Conservation (phyloP, 2,113 vertebrate genomes). For the Atherinomorus stipes region DNA sequence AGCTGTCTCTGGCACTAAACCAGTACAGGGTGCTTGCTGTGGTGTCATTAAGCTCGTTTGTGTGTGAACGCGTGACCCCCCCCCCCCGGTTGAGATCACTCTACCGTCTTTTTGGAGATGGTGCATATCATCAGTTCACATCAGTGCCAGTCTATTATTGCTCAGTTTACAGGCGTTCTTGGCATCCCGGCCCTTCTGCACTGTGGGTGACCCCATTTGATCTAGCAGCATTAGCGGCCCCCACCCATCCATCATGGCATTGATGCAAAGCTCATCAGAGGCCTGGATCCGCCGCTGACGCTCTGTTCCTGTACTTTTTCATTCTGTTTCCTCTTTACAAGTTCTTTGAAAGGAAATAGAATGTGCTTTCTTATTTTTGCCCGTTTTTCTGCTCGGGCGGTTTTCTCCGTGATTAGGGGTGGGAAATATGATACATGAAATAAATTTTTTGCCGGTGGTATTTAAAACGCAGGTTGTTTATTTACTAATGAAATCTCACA, state of each 20-base stretch:
- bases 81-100: constrained; percentile 42
- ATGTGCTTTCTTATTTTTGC: constrained; percentile 19
- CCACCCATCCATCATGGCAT: constrained; percentile 26
- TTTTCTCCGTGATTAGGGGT: too few species aligned
- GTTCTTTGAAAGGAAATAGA: neutral
- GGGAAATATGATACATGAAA: too few species aligned
- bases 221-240: neutral
- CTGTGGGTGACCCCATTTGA: constrained; percentile 38
- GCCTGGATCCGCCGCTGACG: constrained; percentile 25
- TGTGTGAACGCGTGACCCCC: constrained; percentile 3
- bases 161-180: constrained; percentile 9
- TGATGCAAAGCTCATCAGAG: neutral
- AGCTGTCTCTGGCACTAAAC: too few species aligned
- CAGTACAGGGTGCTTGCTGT: too few species aligned
- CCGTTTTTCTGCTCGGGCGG: constrained; percentile 4
- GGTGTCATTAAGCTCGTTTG: constrained; percentile 15
- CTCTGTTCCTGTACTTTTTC: neutral
- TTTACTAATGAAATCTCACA: too few species aligned
- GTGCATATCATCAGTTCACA: constrained; percentile 50
- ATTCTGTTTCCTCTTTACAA: constrained; percentile 46
- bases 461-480: too few species aligned
- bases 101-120: too few species aligned
- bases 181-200: constrained; percentile 11
- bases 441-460: too few species aligned
- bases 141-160: constrained; percentile 28